Percentiles rank a stretch among this genome's conserved stretches.
Evolutionary conservation across 2,888 invertebrate species (phyloP).

Genomic region (Leptinotarsa tumamoca): DNA sequence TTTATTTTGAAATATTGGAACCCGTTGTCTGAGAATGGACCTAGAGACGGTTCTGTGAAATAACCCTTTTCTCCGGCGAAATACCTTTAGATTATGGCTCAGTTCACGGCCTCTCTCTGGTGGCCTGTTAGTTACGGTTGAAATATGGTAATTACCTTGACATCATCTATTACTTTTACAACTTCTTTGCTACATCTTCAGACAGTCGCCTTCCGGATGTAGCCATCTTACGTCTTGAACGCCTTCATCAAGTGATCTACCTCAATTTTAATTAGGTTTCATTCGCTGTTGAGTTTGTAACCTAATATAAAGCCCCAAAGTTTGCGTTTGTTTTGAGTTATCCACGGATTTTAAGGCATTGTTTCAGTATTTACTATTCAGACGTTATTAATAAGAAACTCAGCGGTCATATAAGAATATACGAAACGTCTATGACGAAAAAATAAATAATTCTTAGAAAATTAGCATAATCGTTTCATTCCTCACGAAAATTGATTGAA

Average conservation of each 20-base stretch:
- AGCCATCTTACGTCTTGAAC: slow-evolving; percentile 50
- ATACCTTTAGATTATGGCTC: slow-evolving; percentile 26
- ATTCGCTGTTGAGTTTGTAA: neutral
- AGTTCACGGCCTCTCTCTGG: slow-evolving; percentile 26
- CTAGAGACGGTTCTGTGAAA: slow-evolving; percentile 10
- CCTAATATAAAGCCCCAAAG: neutral
- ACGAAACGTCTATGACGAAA: too few species aligned
- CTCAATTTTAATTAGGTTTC: slow-evolving; percentile 6
- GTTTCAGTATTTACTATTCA: too few species aligned
- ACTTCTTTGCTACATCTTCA: slow-evolving; percentile 52
- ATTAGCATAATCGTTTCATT: too few species aligned
- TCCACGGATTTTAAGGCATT: too few species aligned
- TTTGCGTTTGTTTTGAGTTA: too few species aligned
- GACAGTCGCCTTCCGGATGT: slow-evolving; percentile 51
- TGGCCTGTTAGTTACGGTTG: slow-evolving; percentile 46
- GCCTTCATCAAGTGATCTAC: slow-evolving; percentile 45
- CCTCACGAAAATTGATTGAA: too few species aligned
- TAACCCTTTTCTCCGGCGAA: slow-evolving; percentile 16
- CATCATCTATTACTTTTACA: slow-evolving; percentile 59
- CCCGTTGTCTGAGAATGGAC: neutral
- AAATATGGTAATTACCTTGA: slow-evolving; percentile 62
- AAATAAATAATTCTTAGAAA: too few species aligned
- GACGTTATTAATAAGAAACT: too few species aligned
- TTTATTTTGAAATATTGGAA: too few species aligned
- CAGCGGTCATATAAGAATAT: too few species aligned